A percentile compares a stretch with the other conserved stretches of the same genome.
Conservation (phyloP, 2,113 vertebrate species). For the Equus przewalskii region DNA sequence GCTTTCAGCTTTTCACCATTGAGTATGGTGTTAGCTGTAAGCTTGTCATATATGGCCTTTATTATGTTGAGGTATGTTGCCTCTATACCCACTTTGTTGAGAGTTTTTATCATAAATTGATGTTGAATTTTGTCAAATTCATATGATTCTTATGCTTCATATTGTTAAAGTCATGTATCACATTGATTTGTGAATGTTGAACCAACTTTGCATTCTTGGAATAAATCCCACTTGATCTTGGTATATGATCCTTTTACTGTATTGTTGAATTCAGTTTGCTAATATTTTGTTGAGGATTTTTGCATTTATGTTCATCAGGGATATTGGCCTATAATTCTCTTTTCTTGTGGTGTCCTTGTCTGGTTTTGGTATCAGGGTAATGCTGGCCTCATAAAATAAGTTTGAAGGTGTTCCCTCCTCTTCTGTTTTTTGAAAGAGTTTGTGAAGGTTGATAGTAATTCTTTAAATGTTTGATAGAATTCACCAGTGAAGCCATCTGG, state of each 20-base stretch:
- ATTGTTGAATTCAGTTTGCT: background rate
- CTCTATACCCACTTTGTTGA: too few species aligned
- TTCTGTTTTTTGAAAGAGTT: background rate
- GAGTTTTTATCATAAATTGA: too few species aligned
- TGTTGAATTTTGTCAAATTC: too few species aligned
- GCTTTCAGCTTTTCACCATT: too few species aligned
- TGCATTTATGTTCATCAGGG: background rate
- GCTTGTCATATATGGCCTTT: too few species aligned
- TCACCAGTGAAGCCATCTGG: background rate
- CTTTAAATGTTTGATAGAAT: background rate
- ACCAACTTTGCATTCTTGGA: background rate
- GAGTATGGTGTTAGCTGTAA: too few species aligned
- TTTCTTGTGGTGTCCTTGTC: background rate
- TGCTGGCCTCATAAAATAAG: background rate
- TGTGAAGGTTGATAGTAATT: background rate
- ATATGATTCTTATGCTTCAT: too few species aligned
- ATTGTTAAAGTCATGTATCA: background rate
- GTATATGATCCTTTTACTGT: background rate
- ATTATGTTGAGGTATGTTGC: too few species aligned
- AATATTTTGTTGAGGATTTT: background rate
- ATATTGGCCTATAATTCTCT: background rate
- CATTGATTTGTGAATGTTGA: background rate
- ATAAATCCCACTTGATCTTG: background rate
- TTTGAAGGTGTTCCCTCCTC: background rate
- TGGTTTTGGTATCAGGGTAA: background rate